phyloP scores from a whole-genome alignment of 2,888 invertebrate species.

The Melangyna quadrimaculata region DNA sequence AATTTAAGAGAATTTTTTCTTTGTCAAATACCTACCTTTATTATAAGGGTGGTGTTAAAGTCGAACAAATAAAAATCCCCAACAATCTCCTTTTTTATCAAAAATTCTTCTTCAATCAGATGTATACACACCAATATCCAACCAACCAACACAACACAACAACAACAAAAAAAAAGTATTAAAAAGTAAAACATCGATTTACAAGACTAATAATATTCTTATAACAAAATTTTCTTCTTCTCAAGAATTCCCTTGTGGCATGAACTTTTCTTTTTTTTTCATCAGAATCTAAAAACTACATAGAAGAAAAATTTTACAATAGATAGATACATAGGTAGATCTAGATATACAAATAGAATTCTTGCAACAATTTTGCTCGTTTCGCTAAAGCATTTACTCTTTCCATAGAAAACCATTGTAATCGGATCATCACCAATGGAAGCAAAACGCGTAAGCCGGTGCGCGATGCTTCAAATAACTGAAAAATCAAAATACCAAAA shows the following conservation, averaged over 20 bases:
- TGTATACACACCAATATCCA: neutral
- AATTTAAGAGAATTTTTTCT: neutral
- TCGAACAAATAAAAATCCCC: neutral
- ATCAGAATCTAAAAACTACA: neutral
- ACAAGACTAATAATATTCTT: constrained; percentile 20
- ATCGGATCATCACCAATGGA: constrained; percentile 69
- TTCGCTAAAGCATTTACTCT: constrained; percentile 13
- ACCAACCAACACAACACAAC: neutral
- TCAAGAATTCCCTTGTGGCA: neutral
- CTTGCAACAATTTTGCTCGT: constrained; percentile 16
- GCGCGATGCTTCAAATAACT: constrained; percentile 19
- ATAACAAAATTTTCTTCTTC: neutral
- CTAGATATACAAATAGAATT: neutral
- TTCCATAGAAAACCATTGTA: constrained; percentile 48
- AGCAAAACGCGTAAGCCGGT: constrained; percentile 48
- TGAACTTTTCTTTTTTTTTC: neutral
- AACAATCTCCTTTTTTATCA: constrained; percentile 2
- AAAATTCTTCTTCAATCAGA: constrained; percentile 9
- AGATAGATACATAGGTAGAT: neutral
- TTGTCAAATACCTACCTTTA: neutral
- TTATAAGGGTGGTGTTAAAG: neutral
- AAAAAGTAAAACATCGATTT: constrained; percentile 5
- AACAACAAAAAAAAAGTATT: neutral
- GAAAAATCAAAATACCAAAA: constrained; percentile 17
- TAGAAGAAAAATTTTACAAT: neutral